A percentile compares a stretch with the other conserved stretches of the same genome.
Evolutionary conservation across 2,888 invertebrate species (phyloP).

Genomic region (Dicycla oo): DNA sequence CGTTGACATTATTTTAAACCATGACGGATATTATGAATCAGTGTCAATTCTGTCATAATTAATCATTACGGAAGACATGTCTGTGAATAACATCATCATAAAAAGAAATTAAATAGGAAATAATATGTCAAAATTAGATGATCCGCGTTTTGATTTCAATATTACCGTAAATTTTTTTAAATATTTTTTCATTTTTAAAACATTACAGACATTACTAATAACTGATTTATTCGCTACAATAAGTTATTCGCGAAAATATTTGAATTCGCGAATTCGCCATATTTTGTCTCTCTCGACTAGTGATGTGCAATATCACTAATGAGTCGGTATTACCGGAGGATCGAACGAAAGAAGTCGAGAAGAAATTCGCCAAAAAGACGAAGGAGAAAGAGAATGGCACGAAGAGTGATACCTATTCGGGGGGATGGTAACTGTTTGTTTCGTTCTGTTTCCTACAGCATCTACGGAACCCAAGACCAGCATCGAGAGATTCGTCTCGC

Average conservation of each 20-base stretch:
- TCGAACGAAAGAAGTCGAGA: slow-evolving; percentile 44
- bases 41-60: slow-evolving; percentile 30
- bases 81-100: slow-evolving; percentile 22
- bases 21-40: slow-evolving; percentile 48
- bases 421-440: slow-evolving; percentile 87
- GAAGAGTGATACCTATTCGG: slow-evolving; percentile 78
- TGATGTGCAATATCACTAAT: slow-evolving; percentile 62
- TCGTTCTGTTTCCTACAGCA: slow-evolving; percentile 81
- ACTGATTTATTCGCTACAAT: neutral
- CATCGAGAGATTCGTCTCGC: slow-evolving; percentile 80
- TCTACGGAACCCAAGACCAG: slow-evolving; percentile 82
- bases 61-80: slow-evolving; percentile 35
- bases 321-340: slow-evolving; percentile 61
- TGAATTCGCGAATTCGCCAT: slow-evolving; percentile 35
- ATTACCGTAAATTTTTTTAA: slow-evolving; percentile 51
- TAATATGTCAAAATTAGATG: slow-evolving; percentile 39
- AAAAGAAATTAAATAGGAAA: slow-evolving; percentile 13
- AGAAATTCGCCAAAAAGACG: slow-evolving; percentile 48
- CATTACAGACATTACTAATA: neutral
- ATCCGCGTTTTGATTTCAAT: slow-evolving; percentile 30
- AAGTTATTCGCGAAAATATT: neutral
- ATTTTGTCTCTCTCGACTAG: slow-evolving; percentile 42
- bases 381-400: slow-evolving; percentile 69
- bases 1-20: slow-evolving; percentile 48
- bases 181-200: slow-evolving; percentile 35